These are phyloP conservation scores for Leptinotarsa rubiginosa DNA, from an alignment of 2,888 invertebrate genomes.

Conservation along the genomic window DNA sequence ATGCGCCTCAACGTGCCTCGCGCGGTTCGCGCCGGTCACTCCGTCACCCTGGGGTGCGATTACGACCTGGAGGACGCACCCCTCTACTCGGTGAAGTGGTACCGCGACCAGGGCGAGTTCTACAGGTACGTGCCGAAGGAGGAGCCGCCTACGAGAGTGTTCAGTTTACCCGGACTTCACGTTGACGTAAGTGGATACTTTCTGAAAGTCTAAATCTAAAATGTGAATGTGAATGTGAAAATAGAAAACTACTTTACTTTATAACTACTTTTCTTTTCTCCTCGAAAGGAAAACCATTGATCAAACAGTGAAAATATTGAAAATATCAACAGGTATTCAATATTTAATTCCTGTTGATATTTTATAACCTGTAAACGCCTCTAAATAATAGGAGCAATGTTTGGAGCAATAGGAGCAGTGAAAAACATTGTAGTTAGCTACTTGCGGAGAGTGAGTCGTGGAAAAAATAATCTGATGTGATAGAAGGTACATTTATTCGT, in stretches of 20 bases:
- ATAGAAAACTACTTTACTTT: not conserved
- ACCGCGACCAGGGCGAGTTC: conserved; percentile 79
- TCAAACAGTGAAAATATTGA: too few species aligned
- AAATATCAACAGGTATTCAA: too few species aligned
- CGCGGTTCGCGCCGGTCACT: conserved; percentile 64
- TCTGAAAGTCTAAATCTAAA: not conserved
- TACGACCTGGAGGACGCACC: conserved; percentile 68
- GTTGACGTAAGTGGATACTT: conserved; percentile 75
- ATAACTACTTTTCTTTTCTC: too few species aligned
- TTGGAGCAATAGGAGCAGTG: too few species aligned
- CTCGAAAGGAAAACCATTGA: too few species aligned
- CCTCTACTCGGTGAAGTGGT: conserved; percentile 83
- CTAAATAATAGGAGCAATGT: too few species aligned
- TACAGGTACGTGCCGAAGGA: conserved; percentile 81
- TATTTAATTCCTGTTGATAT: too few species aligned
- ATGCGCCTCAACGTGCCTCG: conserved; percentile 63
- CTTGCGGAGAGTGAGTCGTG: too few species aligned
- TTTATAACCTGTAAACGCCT: too few species aligned
- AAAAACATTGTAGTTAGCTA: too few species aligned
- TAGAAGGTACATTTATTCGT: too few species aligned
- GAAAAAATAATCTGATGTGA: too few species aligned
- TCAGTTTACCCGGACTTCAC: conserved; percentile 75
- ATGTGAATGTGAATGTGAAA: not conserved
- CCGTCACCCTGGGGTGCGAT: conserved; percentile 64
- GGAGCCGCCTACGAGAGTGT: conserved; percentile 77